These are phyloP conservation scores for Onychostoma macrolepis DNA, from an alignment of 2,113 vertebrate species.

Conservation along the genomic window DNA sequence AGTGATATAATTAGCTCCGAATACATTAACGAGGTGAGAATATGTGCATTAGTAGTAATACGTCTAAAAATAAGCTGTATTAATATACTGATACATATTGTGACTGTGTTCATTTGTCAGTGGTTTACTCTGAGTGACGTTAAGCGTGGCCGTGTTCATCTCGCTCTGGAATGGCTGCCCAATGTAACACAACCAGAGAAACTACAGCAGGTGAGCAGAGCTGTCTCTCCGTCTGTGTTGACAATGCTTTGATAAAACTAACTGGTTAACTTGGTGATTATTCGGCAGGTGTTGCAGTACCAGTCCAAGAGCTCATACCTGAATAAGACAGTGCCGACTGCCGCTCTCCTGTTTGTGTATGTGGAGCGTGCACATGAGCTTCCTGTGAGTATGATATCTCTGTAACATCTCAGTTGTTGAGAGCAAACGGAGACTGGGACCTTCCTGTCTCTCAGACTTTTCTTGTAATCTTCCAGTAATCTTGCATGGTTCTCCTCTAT, in stretches of 20 bases:
- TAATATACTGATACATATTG: background rate
- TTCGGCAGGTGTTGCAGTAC: constrained; percentile 79
- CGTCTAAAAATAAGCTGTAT: background rate
- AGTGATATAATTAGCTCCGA: constrained; percentile 79
- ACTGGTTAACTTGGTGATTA: background rate
- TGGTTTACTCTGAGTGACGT: constrained; percentile 88
- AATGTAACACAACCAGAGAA: constrained; percentile 70
- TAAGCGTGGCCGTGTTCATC: constrained; percentile 84
- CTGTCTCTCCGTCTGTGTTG: background rate
- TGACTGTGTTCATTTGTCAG: constrained; percentile 65
- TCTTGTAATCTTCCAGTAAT: background rate
- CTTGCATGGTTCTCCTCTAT: background rate
- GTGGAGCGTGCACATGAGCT: constrained; percentile 81
- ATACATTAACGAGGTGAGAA: constrained; percentile 83
- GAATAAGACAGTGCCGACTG: constrained; percentile 81
- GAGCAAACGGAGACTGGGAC: background rate
- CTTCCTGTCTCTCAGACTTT: background rate
- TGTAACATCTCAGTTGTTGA: background rate
- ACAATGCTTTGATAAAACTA: background rate
- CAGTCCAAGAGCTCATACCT: constrained; percentile 79
- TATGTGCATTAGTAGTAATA: background rate
- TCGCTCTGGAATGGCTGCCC: constrained; percentile 84
- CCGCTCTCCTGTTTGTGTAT: constrained; percentile 83
- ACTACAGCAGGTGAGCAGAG: constrained; percentile 80
- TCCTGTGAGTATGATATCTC: constrained; percentile 76